Evolutionary conservation across 2,888 invertebrate species (phyloP), one percentile per base, ranked within the genome.

Genomic region (Scaptomyza caliginosa): DNA sequence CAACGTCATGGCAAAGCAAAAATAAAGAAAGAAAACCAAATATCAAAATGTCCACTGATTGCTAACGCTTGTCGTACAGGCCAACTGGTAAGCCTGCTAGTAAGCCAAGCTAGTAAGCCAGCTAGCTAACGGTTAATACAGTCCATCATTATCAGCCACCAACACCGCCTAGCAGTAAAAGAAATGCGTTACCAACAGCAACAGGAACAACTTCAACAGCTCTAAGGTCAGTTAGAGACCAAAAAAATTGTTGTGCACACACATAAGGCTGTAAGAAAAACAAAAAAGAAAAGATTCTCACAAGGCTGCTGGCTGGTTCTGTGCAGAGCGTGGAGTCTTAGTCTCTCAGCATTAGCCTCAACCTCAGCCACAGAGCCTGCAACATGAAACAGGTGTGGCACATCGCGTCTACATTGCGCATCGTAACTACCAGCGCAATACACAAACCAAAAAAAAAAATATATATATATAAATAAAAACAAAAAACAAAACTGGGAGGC

Each of bases 331-430:
- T 54, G 55, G 48, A 54, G 63, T 36, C 50, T 38, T 54, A 42
- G 63, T 34, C 34, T 48, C 68, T 39, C 34, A 50, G 45, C 54
- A 54, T 57, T 45, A 34, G 67, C 55, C 66, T 39, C 39, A 55
- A 50, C 50, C 68, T 57, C 58, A 28, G 58, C 51, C 66, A 64
- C 66, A 64, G 75, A 74, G 81, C 85, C 69, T 71, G 67, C 71
- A 82, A 87, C 84, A 84, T 87, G 83, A 86, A 84, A 84, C 84
- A 84, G 84, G 84, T 84, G 84, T 84, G 84, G 84, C 87, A 84
- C 79, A 74, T 85, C 60, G 81, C 70, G 58, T 67, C 74, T 56
- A 59, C 77, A 78, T 67, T 76, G 73, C 63, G 63, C 74, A 69
- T 56, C 65, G 73, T 58, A 74, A 67, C 76, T 67, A 67, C 72